Evolutionary conservation across 2,888 invertebrate species (phyloP).

Genomic region (Blastobasis adustella): DNA sequence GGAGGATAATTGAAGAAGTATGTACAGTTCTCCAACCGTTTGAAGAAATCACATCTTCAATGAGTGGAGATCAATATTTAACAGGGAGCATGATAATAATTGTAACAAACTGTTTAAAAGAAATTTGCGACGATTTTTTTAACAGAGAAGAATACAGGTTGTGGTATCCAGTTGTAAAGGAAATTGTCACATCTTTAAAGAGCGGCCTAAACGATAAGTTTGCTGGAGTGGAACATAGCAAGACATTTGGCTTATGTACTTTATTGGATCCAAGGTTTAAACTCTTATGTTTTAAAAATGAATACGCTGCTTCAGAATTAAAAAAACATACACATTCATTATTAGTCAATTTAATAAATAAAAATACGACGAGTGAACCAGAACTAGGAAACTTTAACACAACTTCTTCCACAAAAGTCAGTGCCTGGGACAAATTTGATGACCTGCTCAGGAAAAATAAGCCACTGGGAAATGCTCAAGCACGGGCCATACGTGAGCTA

Average conservation of each 20-base stretch:
- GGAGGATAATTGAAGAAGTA: constrained; percentile 5
- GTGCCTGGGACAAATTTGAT: constrained; percentile 11
- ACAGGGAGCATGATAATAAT: constrained; percentile 13
- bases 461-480: constrained; percentile 10
- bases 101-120: constrained; percentile 2
- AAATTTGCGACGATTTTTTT: constrained; percentile 1
- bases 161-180: background rate
- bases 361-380: constrained; percentile 3
- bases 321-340: background rate
- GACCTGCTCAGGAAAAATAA: constrained; percentile 8
- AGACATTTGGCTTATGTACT: constrained; percentile 7
- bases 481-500: constrained; percentile 11
- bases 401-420: constrained; percentile 2
- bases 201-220: background rate
- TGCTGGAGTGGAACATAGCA: constrained; percentile 2
- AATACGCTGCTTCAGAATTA: constrained; percentile 3
- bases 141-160: background rate
- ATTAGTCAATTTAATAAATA: constrained; percentile 8
- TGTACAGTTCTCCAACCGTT: constrained; percentile 10
- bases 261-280: constrained; percentile 12
- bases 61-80: constrained; percentile 14
- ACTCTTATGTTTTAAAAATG: constrained; percentile 6
- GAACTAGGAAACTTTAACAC: background rate
- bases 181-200: background rate
- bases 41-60: constrained; percentile 12